These are phyloP conservation scores for Catharus ustulatus DNA, from an alignment of 2,797 vertebrate genomes.

Conservation along the genomic window DNA sequence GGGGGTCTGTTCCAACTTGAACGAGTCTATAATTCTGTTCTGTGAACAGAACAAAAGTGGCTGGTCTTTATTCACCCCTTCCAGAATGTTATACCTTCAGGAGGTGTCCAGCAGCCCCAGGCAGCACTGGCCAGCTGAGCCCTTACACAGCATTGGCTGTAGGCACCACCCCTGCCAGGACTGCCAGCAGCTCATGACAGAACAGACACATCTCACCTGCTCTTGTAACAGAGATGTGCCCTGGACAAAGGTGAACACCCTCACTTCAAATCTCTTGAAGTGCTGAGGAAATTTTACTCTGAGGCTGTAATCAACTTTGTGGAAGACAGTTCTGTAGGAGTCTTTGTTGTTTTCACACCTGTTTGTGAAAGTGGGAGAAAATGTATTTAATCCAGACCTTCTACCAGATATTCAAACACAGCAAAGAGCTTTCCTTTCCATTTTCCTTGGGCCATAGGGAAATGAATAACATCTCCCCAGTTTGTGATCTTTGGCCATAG, in stretches of 20 bases:
- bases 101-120: background rate
- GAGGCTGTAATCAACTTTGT: background rate
- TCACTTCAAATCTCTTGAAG: constrained; percentile 84
- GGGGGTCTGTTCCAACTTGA: background rate
- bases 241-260: constrained; percentile 80
- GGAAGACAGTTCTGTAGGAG: constrained; percentile 53
- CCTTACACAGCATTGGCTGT: background rate
- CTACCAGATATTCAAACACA: background rate
- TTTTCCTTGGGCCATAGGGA: background rate
- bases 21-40: background rate
- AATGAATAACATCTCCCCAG: background rate
- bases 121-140: background rate
- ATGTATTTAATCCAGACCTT: fast-evolving
- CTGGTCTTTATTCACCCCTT: background rate
- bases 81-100: background rate
- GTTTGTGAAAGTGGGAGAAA: background rate
- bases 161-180: fast-evolving
- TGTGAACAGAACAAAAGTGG: background rate
- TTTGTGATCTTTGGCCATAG: background rate
- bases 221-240: constrained; percentile 40
- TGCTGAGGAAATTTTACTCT: constrained; percentile 78
- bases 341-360: constrained; percentile 57
- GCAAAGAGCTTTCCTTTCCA: background rate
- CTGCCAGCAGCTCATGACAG: fast-evolving
- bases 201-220: constrained; percentile 60